Evolutionary conservation across 2,113 vertebrate species (phyloP).

Genomic region (Alectura lathami): DNA sequence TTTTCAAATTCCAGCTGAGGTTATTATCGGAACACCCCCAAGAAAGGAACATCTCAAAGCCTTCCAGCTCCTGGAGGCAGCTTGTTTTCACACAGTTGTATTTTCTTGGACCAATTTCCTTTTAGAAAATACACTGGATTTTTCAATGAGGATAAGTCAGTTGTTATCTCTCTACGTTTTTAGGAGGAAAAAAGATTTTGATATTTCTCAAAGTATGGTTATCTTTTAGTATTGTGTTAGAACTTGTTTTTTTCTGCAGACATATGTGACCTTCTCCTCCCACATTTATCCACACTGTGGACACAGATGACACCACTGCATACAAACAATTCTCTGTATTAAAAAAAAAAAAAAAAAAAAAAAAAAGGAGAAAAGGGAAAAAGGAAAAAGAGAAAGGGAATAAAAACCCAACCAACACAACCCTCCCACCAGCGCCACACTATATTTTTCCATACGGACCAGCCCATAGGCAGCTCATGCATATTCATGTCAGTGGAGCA

Average conservation of each 20-base stretch:
- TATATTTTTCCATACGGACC: not conserved
- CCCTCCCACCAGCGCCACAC: not conserved
- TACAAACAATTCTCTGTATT: not conserved
- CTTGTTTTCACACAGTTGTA: not conserved
- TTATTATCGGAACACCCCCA: not conserved
- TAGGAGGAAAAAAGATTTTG: not conserved
- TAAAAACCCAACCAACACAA: not conserved
- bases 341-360: not conserved
- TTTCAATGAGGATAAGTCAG: not conserved
- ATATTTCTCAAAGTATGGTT: not conserved
- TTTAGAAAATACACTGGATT: not conserved
- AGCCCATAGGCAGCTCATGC: not conserved
- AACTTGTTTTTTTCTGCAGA: not conserved
- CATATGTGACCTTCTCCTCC: not conserved
- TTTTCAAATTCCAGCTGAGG: not conserved
- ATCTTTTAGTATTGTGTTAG: not conserved
- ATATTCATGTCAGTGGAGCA: not conserved
- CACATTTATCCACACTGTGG: not conserved
- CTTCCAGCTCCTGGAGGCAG: not conserved
- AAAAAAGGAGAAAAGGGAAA: not conserved
- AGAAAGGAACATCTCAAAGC: not conserved
- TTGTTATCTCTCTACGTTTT: not conserved
- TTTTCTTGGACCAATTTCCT: not conserved
- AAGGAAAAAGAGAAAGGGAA: not conserved
- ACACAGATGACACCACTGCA: not conserved